phyloP scores from a whole-genome alignment of 2,888 invertebrate genomes.

The Athalia circularis region DNA sequence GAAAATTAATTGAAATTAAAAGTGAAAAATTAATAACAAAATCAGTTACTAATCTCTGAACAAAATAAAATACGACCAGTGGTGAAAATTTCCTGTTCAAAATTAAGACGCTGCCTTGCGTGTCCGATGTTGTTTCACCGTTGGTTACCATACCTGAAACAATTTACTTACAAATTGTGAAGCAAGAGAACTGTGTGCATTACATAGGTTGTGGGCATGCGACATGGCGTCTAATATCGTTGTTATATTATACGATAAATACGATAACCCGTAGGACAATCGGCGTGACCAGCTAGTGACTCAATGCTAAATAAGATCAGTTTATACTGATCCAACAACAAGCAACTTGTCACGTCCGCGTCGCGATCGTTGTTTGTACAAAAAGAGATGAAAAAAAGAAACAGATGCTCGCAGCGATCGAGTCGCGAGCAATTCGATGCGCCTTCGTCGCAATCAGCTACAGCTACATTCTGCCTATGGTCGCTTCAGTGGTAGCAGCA shows the following conservation, averaged over 20 bases:
- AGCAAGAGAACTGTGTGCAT: too few species aligned
- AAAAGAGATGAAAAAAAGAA: too few species aligned
- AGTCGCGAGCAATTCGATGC: constrained; percentile 10
- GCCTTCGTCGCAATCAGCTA: constrained; percentile 24
- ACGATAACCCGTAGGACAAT: not conserved
- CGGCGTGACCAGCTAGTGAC: constrained; percentile 11
- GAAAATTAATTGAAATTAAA: too few species aligned
- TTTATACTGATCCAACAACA: not conserved
- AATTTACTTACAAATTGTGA: too few species aligned
- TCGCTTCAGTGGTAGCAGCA: too few species aligned
- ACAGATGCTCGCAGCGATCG: not conserved
- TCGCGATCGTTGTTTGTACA: not conserved
- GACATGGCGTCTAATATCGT: not conserved
- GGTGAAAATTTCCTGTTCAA: too few species aligned
- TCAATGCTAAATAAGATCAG: not conserved
- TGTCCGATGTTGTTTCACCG: too few species aligned
- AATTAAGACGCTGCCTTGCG: too few species aligned
- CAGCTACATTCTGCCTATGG: not conserved
- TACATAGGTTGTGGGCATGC: not conserved
- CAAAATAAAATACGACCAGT: too few species aligned
- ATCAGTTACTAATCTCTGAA: too few species aligned
- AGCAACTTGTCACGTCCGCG: constrained; percentile 15
- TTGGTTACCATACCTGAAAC: too few species aligned
- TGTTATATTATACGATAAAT: not conserved
- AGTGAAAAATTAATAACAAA: too few species aligned